Base-by-base conservation (phyloP, 2,888 invertebrate genomes). In the Phorcus lineatus region DNA sequence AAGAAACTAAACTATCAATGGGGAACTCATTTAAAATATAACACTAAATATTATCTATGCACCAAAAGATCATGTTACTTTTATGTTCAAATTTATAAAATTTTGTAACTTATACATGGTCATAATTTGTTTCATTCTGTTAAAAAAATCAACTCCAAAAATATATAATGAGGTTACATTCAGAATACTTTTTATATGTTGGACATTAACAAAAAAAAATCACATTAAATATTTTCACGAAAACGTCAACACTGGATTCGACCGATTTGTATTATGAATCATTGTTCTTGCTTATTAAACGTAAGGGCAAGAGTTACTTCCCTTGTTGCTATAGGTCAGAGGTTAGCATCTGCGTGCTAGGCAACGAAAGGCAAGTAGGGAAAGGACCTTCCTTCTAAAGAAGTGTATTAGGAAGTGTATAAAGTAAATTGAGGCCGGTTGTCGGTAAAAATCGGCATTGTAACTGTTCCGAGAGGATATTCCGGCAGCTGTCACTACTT, bases 271-370 rank as follows among this genome's bases (percentile, higher is more conserved):
- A 57, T 24, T 57, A 1, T 57, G 4, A n/a, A 1, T 17, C 19
- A 24, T 16, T 9, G 1, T 7, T 17, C 24, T 7, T 19, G 6
- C 7, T 16, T 16, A n/a, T 16, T 4, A 57, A n/a, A 36, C 4
- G 7, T 9, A 1, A 57, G 13, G 16, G 13, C 19, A 57, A 24
- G 62, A 62, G 62, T 62, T 62, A 19, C 62, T 22, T 62, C 62
- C 62, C 62, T 62, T 62, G 28, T 62, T 62, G 28, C 22, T 9
- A 62, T 62, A 28, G 22, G 62, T 62, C 62, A 62, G 28, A 62
- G 62, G 62, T 62, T n/a, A 62, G 62, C 24, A 62, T 62, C 62
- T 62, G 62, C 24, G 62, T 62, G 62, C 62, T 62, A 22, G 62
- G 62, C 62, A 62, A 62, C 62, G 62, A n/a, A 62, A 24, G 62